Evolutionary conservation across 2,797 vertebrate species (phyloP), one percentile per base, ranked within the genome.

Genomic region (Etheostoma nigrum): DNA sequence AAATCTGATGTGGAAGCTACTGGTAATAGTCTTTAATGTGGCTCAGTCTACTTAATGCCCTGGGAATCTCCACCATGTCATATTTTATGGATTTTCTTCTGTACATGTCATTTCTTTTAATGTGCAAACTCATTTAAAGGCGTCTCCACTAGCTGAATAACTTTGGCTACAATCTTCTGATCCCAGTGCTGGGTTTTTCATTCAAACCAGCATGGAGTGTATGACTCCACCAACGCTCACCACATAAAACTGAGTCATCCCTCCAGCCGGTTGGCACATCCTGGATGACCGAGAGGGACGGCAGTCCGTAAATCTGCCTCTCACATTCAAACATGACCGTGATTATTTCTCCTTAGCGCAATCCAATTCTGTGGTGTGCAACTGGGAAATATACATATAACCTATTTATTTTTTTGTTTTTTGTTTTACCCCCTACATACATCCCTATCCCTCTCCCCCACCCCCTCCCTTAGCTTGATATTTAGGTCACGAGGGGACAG

Each of bases 401-500:
- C 94, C 93, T 88, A 92, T 87, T 93, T 94, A 86, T 79, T 65
- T 72, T 72, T 57, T 49, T 27, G 70, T 66, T 33, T 85, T 84
- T 79, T 76, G 72, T 85, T 83, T 87, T 79, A 72, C 21, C 68
- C 78, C 64, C 53, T 48, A 23, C 54, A 79, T 52, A 51, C 16
- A 53, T 53, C 21, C 54, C 68, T 55, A 23, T 23, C 21, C 21
- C 11, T 13, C 59, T 1, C n/a, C n/a, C 54, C 27, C 15, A 18
- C 36, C 42, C 60, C 8, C 51, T 45, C 64, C 25, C 54, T 66
- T 81, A 88, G 89, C 86, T 80, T 67, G 69, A 94, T 92, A 94
- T 94, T 92, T 93, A 93, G 94, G 94, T 94, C 94, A 94, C 2
- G 4, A 65, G 55, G 71, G 86, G 78, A 89, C 83, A 78, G 19